Percentiles rank a stretch among this genome's conserved stretches.
Conservation (phyloP, 2,888 invertebrate genomes). For the Lucinisca nassula region DNA sequence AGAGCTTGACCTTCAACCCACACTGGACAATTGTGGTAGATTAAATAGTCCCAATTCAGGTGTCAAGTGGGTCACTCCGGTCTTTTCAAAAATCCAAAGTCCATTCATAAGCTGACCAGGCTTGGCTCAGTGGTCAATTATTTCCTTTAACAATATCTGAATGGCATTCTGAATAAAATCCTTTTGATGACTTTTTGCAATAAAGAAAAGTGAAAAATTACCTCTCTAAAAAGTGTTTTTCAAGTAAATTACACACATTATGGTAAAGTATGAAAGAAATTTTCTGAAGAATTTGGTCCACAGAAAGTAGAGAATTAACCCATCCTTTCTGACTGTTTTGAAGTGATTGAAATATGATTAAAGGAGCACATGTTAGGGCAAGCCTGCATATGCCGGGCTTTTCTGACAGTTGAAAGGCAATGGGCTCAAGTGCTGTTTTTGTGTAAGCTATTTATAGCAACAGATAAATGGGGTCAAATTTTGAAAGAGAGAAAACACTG, state of each 20-base stretch:
- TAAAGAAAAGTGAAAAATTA: conserved; percentile 12
- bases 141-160: not conserved
- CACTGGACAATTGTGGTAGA: not conserved
- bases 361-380: not conserved
- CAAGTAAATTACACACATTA: conserved; percentile 15
- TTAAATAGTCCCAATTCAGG: not conserved
- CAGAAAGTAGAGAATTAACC: not conserved
- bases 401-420: no score
- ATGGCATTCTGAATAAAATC: not conserved
- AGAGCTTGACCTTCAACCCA: not conserved
- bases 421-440: no score
- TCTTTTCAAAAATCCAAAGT: not conserved
- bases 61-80: not conserved
- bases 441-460: no score
- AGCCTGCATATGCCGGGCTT: no score
- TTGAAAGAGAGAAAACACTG: no score
- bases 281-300: not conserved
- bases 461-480: no score
- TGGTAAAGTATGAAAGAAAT: not conserved
- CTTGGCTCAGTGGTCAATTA: not conserved
- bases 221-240: not conserved
- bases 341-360: not conserved
- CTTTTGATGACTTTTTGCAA: not conserved
- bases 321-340: not conserved
- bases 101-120: not conserved